phyloP scores from a whole-genome alignment of 2,113 vertebrate genomes.

The rabbit (Oryctolagus cuniculus) region mOryCun1.1 NC_091438.1:33316501-33317000 shows the following conservation, averaged over 20 bases:
- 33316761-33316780: slow-evolving; percentile 40
- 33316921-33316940: slow-evolving; percentile 82
- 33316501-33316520: background rate
- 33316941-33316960: slow-evolving; percentile 83
- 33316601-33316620: slow-evolving; percentile 74
- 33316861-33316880: slow-evolving; percentile 77
- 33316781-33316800: background rate
- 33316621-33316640: slow-evolving; percentile 80
- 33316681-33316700: slow-evolving; percentile 83
- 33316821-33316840: slow-evolving; percentile 49
- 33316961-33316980: background rate
- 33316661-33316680: slow-evolving; percentile 70
- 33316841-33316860: slow-evolving; percentile 66
- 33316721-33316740: slow-evolving; percentile 76
- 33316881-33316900: slow-evolving; percentile 78
- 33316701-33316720: slow-evolving; percentile 59
- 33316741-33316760: slow-evolving; percentile 83
- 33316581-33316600: slow-evolving; percentile 69
- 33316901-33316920: slow-evolving; percentile 84
- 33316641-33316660: slow-evolving; percentile 80
- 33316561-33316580: slow-evolving; percentile 41
- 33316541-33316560: slow-evolving; percentile 61
- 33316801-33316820: background rate
- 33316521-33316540: background rate
- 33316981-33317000: slow-evolving; percentile 10